Evolutionary conservation across 1,140 invertebrate genomes (phyloP).

Genomic region (Ladona fulva): DNA sequence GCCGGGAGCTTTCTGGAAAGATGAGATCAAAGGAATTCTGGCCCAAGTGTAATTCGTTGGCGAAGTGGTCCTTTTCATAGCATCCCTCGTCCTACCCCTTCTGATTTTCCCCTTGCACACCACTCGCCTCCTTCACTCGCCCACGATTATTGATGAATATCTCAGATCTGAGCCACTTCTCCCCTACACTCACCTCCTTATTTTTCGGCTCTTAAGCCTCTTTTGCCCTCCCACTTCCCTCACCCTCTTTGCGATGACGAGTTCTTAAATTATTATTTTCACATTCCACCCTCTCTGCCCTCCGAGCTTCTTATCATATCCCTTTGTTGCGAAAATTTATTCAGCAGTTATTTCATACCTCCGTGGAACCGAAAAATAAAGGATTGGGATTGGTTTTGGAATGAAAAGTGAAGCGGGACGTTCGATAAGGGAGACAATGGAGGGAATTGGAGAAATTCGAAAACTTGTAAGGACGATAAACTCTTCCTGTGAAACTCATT

Average conservation of each 20-base stretch:
- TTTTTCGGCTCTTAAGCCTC: not conserved
- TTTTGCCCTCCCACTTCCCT: no score
- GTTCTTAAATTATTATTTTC: no score
- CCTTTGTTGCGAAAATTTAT: not conserved
- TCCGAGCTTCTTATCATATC: no score
- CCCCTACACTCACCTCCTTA: not conserved
- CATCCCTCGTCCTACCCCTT: not conserved
- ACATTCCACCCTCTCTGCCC: not conserved
- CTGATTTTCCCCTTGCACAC: not conserved
- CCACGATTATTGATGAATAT: slow-evolving; percentile 10
- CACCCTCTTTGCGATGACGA: no score
- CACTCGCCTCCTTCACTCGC: not conserved
- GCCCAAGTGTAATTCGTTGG: not conserved
- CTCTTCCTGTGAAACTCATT: no score
- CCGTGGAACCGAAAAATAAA: no score
- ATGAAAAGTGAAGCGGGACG: no score
- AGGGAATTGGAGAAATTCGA: no score
- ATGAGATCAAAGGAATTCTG: slow-evolving; percentile 1
- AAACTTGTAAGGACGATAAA: no score
- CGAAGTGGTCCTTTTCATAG: not conserved
- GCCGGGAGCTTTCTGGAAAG: not conserved
- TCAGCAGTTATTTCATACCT: not conserved
- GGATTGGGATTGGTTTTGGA: no score
- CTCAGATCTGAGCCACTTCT: not conserved
- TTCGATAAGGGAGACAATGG: no score